A percentile compares a stretch with the other conserved stretches of the same genome.
phyloP scores from a whole-genome alignment of 2,888 invertebrate species.

The Agelastica alni region DNA sequence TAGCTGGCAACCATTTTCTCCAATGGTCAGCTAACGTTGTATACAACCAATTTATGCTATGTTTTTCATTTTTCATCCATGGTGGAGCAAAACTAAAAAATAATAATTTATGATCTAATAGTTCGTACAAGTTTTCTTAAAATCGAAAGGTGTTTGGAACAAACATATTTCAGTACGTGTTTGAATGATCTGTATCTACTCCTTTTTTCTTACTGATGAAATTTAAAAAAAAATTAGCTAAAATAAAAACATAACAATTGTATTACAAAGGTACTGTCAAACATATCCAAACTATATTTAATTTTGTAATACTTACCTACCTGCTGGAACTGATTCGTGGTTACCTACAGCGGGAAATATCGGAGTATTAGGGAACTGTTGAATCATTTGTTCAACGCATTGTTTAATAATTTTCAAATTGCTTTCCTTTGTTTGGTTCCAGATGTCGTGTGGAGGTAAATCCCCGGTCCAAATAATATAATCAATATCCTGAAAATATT shows the following conservation, averaged over 20 bases:
- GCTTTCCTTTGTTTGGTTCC: slow-evolving; percentile 87
- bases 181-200: too few relatives aligned
- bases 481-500: slow-evolving; percentile 74
- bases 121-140: too few relatives aligned
- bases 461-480: slow-evolving; percentile 97
- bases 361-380: slow-evolving; percentile 85
- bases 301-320: slow-evolving; percentile 74
- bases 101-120: too few relatives aligned
- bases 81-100: slow-evolving; percentile 81
- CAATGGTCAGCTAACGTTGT: slow-evolving; percentile 85
- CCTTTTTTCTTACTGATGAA: too few relatives aligned
- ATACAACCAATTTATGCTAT: slow-evolving; percentile 89
- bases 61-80: slow-evolving; percentile 77
- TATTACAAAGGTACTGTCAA: too few relatives aligned
- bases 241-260: too few relatives aligned
- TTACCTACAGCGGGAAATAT: slow-evolving; percentile 95
- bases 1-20: slow-evolving; percentile 87
- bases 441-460: slow-evolving; percentile 92
- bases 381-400: slow-evolving; percentile 79
- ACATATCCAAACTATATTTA: too few relatives aligned
- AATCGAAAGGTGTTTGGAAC: too few relatives aligned
- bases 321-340: slow-evolving; percentile 95
- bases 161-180: too few relatives aligned
- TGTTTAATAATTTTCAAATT: slow-evolving; percentile 82
- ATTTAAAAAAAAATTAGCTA: too few relatives aligned